Evolutionary conservation across 2,888 invertebrate genomes (phyloP).

Genomic region (Calliopum simillimum): DNA sequence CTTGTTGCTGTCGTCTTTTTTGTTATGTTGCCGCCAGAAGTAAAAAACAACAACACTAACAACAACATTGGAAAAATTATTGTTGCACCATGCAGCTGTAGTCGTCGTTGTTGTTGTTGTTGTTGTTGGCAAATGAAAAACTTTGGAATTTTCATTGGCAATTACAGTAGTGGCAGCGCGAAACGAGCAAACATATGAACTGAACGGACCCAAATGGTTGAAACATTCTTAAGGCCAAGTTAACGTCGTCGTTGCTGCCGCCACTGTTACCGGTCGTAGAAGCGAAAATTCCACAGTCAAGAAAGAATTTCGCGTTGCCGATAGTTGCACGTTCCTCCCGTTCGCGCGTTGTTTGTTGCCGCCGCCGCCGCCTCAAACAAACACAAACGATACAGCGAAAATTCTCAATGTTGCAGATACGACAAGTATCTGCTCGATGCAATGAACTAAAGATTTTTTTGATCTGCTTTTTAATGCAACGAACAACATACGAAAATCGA

Average conservation of each 20-base stretch:
- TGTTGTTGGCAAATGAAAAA: conserved; percentile 27
- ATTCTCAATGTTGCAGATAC: conserved; percentile 1
- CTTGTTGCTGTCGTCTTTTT: not conserved
- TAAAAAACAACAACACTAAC: not conserved
- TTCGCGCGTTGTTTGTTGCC: not conserved
- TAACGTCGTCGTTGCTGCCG: not conserved
- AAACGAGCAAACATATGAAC: conserved; percentile 42
- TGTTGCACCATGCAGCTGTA: conserved; percentile 12
- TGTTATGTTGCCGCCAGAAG: not conserved
- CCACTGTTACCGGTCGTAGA: not conserved
- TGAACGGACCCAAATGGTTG: conserved; percentile 39
- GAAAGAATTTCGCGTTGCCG: conserved; percentile 6
- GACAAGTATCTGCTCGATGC: not conserved
- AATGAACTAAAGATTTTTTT: conserved; percentile 4
- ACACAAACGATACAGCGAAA: conserved; percentile 10
- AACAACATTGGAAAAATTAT: not conserved
- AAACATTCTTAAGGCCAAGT: conserved; percentile 29
- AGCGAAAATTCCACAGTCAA: conserved; percentile 8
- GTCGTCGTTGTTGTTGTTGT: too few relatives aligned
- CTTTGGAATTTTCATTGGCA: conserved; percentile 46
- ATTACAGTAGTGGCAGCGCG: conserved; percentile 38
- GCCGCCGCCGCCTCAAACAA: conserved; percentile 24
- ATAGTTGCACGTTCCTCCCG: conserved; percentile 26
- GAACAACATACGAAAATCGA: conserved; percentile 23
- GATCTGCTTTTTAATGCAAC: conserved; percentile 12